These are phyloP conservation scores for Nasonia vitripennis DNA, from an alignment of 1,140 invertebrate genomes.

Conservation along the genomic window DNA sequence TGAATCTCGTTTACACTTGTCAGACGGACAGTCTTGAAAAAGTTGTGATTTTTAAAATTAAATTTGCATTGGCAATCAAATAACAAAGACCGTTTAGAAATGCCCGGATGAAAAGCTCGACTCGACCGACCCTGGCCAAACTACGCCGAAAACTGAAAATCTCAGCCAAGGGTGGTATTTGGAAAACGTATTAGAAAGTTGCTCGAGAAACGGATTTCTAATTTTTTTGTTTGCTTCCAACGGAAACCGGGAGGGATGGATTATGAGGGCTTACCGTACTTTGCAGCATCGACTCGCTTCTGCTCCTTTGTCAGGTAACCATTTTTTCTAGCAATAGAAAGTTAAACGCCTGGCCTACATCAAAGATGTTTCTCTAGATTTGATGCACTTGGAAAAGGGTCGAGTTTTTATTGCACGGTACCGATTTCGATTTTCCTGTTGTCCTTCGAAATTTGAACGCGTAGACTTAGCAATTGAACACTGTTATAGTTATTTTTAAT, in stretches of 20 bases:
- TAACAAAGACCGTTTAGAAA: not conserved
- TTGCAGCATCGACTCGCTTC: not conserved
- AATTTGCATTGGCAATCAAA: no score
- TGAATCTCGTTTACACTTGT: no score
- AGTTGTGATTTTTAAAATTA: no score
- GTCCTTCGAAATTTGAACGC: not conserved
- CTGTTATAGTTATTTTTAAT: no score
- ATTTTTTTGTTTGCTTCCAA: constrained; percentile 58
- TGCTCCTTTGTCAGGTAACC: constrained; percentile 28
- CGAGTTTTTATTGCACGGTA: not conserved
- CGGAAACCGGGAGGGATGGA: not conserved
- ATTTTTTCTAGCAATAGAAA: constrained; percentile 63
- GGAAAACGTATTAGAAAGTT: constrained; percentile 59
- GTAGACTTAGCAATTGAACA: not conserved
- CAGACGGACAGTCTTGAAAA: no score
- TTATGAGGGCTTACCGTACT: constrained; percentile 46
- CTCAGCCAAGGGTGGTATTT: constrained; percentile 48
- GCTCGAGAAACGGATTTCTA: constrained; percentile 54
- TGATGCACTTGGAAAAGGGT: constrained; percentile 16
- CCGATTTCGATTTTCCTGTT: not conserved
- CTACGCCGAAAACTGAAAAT: constrained; percentile 16
- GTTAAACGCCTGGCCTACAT: constrained; percentile 50
- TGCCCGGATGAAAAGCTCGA: not conserved
- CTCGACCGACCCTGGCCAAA: not conserved
- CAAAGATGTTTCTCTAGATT: constrained; percentile 1